These are phyloP conservation scores for Periophthalmus modestus DNA, from an alignment of 2,113 vertebrate genomes.

Conservation along the genomic window DNA sequence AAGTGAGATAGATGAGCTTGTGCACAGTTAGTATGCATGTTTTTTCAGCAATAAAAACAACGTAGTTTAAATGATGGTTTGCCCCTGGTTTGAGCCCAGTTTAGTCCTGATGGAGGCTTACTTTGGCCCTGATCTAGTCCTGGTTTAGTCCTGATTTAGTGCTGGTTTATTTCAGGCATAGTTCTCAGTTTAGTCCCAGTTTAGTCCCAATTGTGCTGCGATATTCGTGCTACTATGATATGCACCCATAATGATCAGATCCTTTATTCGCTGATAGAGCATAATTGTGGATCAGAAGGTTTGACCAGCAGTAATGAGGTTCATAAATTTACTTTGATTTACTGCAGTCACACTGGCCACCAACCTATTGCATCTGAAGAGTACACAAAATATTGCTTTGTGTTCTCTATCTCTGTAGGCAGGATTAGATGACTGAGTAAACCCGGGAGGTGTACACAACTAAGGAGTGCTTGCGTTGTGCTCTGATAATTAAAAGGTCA, in stretches of 20 bases:
- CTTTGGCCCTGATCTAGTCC: too few species aligned
- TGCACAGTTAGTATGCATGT: too few species aligned
- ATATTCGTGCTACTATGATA: neutral
- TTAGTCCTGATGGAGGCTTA: too few species aligned
- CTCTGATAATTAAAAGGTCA: constrained; percentile 75
- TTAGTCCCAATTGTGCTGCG: neutral
- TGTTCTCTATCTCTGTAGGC: constrained; percentile 34
- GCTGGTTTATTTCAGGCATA: too few species aligned
- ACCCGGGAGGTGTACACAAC: constrained; percentile 69
- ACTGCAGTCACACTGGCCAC: constrained; percentile 32
- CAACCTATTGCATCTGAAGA: constrained; percentile 18
- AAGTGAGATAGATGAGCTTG: too few species aligned
- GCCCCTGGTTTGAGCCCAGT: too few species aligned
- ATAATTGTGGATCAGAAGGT: constrained; percentile 61
- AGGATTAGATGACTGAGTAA: constrained; percentile 58
- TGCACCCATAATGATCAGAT: constrained; percentile 57
- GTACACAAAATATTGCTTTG: constrained; percentile 29
- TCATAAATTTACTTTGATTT: constrained; percentile 64
- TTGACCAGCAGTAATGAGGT: constrained; percentile 55
- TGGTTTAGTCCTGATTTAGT: too few species aligned
- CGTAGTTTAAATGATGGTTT: too few species aligned
- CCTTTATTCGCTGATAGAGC: constrained; percentile 69
- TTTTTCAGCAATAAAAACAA: too few species aligned
- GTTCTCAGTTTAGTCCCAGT: neutral
- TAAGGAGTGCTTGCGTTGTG: constrained; percentile 51